Evolutionary conservation across 2,113 vertebrate species (phyloP), one percentile per base, ranked within the genome.

Genomic region (Leptocoma aspasia): DNA sequence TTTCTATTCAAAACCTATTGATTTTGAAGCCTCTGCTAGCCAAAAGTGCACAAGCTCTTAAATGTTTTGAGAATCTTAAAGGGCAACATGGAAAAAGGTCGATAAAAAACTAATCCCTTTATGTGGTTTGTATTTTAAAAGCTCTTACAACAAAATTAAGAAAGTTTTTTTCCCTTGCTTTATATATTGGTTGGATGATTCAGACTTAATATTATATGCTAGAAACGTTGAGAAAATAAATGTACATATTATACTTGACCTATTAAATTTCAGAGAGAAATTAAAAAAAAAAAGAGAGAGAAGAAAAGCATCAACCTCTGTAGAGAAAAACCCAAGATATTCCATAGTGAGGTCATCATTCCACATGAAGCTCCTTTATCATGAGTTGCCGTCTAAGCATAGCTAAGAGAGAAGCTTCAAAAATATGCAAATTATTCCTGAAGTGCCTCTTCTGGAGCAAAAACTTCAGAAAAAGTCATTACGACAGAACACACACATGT

Each of bases 11-110:
- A 92, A 98, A 92, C 7, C 50, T 97, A 97, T 80, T 96, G 96
- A 97, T 96, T 93, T 95, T 56, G 97, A 97, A 97, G 87, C 75
- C 61, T 95, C 91, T 96, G 87, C 73, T 95, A 92, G 82, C 71
- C 83, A 60, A 87, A 97, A 96, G 88, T 87, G 83, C 86, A 96
- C 35, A 90, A 82, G 94, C 84, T 95, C 90, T 92, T 86, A 89
- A 95, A 97, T 93, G 91, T 95, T 96, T 97, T 89, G 79, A 96
- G 91, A 95, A 92, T 96, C 92, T 91, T 96, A 97, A 97, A 97
- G 93, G 95, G 72, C 89, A 97, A 94, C 47, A 68, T 49, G 39
- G 93, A 87, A 86, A 88, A 97, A 96, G 53, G 94, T 96, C 90
- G 89, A 96, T 95, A 96, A 95, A 94, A 95, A 92, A 94, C n/a